Conservation (phyloP, 2,888 invertebrate species). For the Schizaphis graminum region DNA sequence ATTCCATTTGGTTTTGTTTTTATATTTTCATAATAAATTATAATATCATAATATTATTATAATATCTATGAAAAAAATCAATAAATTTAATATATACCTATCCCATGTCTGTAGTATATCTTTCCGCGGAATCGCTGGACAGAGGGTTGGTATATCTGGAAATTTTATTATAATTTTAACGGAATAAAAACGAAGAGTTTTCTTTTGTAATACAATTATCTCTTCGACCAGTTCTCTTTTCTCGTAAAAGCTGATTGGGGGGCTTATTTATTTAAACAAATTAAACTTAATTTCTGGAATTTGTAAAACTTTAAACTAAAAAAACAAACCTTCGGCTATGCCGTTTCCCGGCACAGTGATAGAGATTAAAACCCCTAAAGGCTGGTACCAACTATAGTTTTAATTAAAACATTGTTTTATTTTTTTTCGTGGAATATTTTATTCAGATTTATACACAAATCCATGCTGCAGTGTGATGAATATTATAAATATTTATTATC, state of each 20-base stretch:
- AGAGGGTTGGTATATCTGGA: slow-evolving; percentile 27
- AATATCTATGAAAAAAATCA: slow-evolving; percentile 25
- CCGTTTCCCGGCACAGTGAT: slow-evolving; percentile 34
- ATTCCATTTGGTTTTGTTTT: not conserved
- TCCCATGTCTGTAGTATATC: not conserved
- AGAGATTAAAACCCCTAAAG: slow-evolving; percentile 64
- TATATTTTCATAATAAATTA: slow-evolving; percentile 14
- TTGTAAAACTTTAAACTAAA: slow-evolving; percentile 64
- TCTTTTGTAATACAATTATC: slow-evolving; percentile 64
- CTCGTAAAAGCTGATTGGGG: slow-evolving; percentile 51
- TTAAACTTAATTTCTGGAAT: slow-evolving; percentile 66
- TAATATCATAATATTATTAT: slow-evolving; percentile 10
- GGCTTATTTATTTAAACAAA: slow-evolving; percentile 65
- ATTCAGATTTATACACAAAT: slow-evolving; percentile 65
- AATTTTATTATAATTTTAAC: slow-evolving; percentile 62
- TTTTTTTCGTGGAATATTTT: slow-evolving; percentile 61
- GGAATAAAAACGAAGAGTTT: slow-evolving; percentile 54
- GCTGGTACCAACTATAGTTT: slow-evolving; percentile 62
- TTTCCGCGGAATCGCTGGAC: not conserved
- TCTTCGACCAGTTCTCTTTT: slow-evolving; percentile 51
- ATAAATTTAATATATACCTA: slow-evolving; percentile 31
- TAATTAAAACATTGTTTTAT: slow-evolving; percentile 65
- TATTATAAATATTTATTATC: slow-evolving; percentile 66
- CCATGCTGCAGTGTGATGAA: slow-evolving; percentile 46
- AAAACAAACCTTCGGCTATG: slow-evolving; percentile 60